These are phyloP conservation scores for Drosophila longiperda DNA, from an alignment of 2,888 invertebrate species.

Conservation along the genomic window DNA sequence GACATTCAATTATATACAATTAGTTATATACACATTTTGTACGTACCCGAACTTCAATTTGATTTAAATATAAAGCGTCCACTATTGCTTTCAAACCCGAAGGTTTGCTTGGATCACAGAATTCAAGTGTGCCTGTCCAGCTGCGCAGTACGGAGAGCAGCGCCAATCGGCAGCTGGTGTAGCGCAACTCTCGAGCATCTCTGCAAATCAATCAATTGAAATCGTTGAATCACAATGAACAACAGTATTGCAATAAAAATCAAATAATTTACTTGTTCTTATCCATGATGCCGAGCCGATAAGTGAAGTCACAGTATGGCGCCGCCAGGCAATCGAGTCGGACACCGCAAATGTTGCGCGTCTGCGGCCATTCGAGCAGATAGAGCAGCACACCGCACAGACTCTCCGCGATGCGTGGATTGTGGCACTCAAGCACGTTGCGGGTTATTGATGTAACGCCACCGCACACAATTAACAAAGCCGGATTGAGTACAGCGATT, in stretches of 20 bases:
- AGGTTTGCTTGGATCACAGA: slow-evolving; percentile 91
- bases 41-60: slow-evolving; percentile 95
- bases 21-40: slow-evolving; percentile 7
- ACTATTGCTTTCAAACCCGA: slow-evolving; percentile 92
- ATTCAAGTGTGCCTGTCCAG: slow-evolving; percentile 95
- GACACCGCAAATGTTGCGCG: slow-evolving; percentile 90
- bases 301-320: slow-evolving; percentile 97
- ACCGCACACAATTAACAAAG: slow-evolving; percentile 91
- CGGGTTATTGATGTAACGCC: slow-evolving; percentile 93
- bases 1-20: neutral
- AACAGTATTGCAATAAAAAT: neutral
- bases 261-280: slow-evolving; percentile 87
- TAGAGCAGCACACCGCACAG: slow-evolving; percentile 94
- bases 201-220: slow-evolving; percentile 81
- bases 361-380: slow-evolving; percentile 93
- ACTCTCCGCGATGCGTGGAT: slow-evolving; percentile 95
- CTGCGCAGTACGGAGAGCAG: slow-evolving; percentile 94
- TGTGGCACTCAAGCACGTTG: slow-evolving; percentile 93
- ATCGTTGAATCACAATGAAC: neutral
- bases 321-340: slow-evolving; percentile 95
- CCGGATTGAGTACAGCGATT: slow-evolving; percentile 93
- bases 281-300: slow-evolving; percentile 89
- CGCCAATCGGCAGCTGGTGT: slow-evolving; percentile 93
- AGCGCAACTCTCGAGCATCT: slow-evolving; percentile 92
- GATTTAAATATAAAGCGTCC: slow-evolving; percentile 92